Conservation (phyloP, 2,113 vertebrate genomes). For the Prinia subflava region DNA sequence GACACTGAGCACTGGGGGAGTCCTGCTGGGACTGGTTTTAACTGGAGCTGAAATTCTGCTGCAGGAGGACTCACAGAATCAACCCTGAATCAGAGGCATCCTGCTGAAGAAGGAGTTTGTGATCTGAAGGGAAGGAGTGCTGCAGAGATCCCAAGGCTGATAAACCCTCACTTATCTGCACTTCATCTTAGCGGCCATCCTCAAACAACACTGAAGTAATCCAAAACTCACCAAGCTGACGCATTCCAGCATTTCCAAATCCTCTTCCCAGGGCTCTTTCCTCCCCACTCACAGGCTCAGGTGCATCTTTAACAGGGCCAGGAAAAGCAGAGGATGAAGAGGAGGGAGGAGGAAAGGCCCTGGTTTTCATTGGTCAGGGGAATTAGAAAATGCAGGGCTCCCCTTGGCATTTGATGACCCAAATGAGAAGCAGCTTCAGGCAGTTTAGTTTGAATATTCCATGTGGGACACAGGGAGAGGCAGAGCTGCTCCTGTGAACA, state of each 20-base stretch:
- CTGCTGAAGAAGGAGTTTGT: not conserved
- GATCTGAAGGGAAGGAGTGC: not conserved
- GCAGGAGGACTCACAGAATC: not conserved
- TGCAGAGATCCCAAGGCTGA: not conserved
- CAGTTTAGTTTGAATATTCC: not conserved
- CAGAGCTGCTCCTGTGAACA: not conserved
- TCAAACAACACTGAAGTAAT: not conserved
- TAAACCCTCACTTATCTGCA: not conserved
- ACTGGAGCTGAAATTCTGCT: not conserved
- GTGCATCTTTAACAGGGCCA: fast-evolving
- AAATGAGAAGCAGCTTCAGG: not conserved
- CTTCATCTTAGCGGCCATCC: not conserved
- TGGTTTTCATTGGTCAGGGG: not conserved
- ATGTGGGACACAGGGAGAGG: not conserved
- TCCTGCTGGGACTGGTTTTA: not conserved
- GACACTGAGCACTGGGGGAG: fast-evolving
- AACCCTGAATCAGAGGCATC: not conserved
- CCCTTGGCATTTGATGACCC: not conserved
- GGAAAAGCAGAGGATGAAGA: not conserved
- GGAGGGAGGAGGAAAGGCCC: not conserved
- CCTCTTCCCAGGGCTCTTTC: not conserved
- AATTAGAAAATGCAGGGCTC: not conserved
- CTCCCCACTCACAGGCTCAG: not conserved
- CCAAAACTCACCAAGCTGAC: not conserved
- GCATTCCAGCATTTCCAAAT: not conserved